Percentiles rank a stretch among this genome's conserved stretches.
Conservation (phyloP, 2,797 vertebrate genomes). For the Anguilla megastoma region DNA sequence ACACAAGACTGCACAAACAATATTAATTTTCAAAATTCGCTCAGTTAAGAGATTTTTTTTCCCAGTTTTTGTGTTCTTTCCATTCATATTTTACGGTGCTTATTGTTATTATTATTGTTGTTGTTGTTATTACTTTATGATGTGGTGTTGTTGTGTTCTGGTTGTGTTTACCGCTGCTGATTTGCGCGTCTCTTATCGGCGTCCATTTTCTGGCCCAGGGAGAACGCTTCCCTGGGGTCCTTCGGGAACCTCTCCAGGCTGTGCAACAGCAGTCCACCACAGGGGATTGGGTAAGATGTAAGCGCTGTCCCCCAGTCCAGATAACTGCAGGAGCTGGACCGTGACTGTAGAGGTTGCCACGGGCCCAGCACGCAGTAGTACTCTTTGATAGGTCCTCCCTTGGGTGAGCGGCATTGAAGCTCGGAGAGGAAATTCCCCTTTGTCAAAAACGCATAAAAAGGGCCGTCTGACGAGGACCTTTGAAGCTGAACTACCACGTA, state of each 20-base stretch:
- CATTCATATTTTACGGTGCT: neutral
- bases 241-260: slow-evolving; percentile 64
- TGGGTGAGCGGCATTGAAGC: neutral
- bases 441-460: slow-evolving; percentile 4
- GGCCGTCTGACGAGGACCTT: neutral
- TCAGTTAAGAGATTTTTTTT: no score
- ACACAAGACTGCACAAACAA: neutral
- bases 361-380: neutral
- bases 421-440: neutral
- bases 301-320: slow-evolving; percentile 1
- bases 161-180: neutral
- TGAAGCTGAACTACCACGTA: neutral
- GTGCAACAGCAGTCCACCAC: slow-evolving; percentile 54
- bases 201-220: slow-evolving; percentile 49
- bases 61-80: neutral
- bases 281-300: slow-evolving; percentile 61
- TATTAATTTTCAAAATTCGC: neutral
- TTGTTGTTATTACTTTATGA: neutral
- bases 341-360: neutral
- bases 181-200: neutral
- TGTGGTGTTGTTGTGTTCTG: neutral
- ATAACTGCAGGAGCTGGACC: neutral
- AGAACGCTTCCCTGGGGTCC: slow-evolving; percentile 50
- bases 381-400: neutral
- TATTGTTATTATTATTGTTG: neutral